Percentiles rank a stretch among this genome's conserved stretches.
Conservation (phyloP, 2,113 vertebrate genomes). For the Leuciscus idus region DNA sequence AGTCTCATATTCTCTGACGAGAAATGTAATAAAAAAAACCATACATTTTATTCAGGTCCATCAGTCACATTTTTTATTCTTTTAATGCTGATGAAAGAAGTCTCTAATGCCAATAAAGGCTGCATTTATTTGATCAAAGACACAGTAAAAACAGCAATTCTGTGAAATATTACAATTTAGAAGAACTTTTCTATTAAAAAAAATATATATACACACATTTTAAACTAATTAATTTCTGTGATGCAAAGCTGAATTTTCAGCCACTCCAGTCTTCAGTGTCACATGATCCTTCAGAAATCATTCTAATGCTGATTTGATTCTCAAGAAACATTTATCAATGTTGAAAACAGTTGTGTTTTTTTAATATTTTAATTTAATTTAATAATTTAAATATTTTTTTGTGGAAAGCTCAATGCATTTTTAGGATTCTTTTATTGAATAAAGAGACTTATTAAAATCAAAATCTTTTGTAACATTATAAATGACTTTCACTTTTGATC, state of each 20-base stretch:
- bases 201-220: too few relatives aligned
- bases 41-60: neutral
- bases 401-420: neutral
- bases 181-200: too few relatives aligned
- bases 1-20: neutral
- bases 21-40: neutral
- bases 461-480: too few relatives aligned
- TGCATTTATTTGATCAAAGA: too few relatives aligned
- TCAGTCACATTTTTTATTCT: neutral
- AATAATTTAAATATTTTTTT: too few relatives aligned
- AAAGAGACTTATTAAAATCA: neutral
- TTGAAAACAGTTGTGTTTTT: too few relatives aligned
- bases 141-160: too few relatives aligned
- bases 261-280: neutral
- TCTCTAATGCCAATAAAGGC: too few relatives aligned
- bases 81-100: too few relatives aligned
- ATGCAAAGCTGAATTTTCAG: neutral
- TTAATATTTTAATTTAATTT: too few relatives aligned
- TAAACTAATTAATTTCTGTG: neutral
- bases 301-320: neutral
- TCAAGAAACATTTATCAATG: neutral
- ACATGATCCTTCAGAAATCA: neutral
- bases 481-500: too few relatives aligned
- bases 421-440: neutral
- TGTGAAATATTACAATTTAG: too few relatives aligned